A percentile compares a stretch with the other conserved stretches of the same genome.
Evolutionary conservation across 2,888 invertebrate species (phyloP).

Genomic region (Tachina fera): DNA sequence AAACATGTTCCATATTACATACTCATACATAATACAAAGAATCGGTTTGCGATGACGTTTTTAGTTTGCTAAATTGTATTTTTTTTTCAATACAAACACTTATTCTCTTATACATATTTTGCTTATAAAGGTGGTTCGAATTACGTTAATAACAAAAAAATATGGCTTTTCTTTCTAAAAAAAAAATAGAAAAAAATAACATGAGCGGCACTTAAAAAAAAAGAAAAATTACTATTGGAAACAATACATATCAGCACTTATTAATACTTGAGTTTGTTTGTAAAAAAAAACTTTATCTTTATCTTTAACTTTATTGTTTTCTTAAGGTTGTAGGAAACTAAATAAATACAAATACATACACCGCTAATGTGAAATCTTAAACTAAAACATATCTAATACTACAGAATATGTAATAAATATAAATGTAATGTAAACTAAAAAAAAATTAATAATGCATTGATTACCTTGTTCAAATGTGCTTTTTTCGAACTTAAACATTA

Average conservation of each 20-base stretch:
- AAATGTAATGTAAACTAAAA: background rate
- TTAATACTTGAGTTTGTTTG: constrained; percentile 49
- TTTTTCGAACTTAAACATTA: constrained; percentile 77
- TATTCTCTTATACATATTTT: constrained; percentile 48
- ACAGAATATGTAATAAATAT: background rate
- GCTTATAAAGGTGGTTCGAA: constrained; percentile 66
- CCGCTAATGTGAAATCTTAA: constrained; percentile 21
- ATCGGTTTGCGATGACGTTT: constrained; percentile 80
- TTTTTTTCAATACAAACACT: constrained; percentile 39
- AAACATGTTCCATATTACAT: constrained; percentile 36
- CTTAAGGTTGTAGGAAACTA: constrained; percentile 11
- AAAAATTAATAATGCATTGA: constrained; percentile 22
- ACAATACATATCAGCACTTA: constrained; percentile 48
- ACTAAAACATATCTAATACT: constrained; percentile 11
- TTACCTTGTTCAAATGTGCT: constrained; percentile 54
- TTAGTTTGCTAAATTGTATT: constrained; percentile 23
- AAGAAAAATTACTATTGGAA: constrained; percentile 26
- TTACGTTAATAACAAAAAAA: constrained; percentile 66
- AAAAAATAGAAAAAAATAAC: constrained; percentile 42
- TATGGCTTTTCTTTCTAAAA: constrained; percentile 64
- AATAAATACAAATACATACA: constrained; percentile 33
- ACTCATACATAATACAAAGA: constrained; percentile 72
- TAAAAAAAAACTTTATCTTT: constrained; percentile 35
- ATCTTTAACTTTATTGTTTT: constrained; percentile 4
- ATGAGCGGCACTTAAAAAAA: constrained; percentile 61